These are phyloP conservation scores for Ambastaia sidthimunki DNA, from an alignment of 2,797 vertebrate genomes.

Conservation along the genomic window DNA sequence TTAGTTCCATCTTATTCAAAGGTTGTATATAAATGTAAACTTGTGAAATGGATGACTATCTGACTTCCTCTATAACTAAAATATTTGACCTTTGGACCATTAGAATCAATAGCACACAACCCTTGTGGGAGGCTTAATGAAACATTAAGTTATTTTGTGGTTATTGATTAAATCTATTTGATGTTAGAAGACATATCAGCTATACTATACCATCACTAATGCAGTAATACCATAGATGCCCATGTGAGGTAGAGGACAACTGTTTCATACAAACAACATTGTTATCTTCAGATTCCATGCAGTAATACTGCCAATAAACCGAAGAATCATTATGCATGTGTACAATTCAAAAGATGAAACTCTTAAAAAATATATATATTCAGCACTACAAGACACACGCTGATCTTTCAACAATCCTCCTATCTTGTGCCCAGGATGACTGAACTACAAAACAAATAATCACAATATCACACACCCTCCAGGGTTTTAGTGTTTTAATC, in stretches of 20 bases:
- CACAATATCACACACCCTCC: conserved; percentile 32
- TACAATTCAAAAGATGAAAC: not conserved
- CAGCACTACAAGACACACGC: conserved; percentile 17
- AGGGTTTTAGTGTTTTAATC: conserved; percentile 20
- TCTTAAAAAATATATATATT: not conserved
- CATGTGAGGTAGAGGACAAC: not conserved
- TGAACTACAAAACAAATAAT: conserved; percentile 8
- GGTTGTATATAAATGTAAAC: not conserved
- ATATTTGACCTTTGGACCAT: conserved; percentile 32
- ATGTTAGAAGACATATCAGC: conserved; percentile 23
- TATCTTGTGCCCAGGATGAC: conserved; percentile 25
- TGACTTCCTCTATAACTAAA: not conserved
- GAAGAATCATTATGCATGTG: not conserved
- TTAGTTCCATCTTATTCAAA: not conserved
- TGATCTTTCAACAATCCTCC: conserved; percentile 34
- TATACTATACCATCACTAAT: not conserved
- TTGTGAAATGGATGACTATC: not conserved
- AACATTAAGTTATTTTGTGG: conserved; percentile 35
- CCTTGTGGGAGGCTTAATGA: not conserved
- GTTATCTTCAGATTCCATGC: not conserved
- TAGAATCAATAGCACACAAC: conserved; percentile 7
- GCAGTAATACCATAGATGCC: not conserved
- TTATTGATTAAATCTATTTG: conserved; percentile 29
- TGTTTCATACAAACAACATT: not conserved
- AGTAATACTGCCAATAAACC: not conserved